These are phyloP conservation scores for Drosophila neocordata DNA, from an alignment of 1,140 invertebrate genomes.

Conservation along the genomic window DNA sequence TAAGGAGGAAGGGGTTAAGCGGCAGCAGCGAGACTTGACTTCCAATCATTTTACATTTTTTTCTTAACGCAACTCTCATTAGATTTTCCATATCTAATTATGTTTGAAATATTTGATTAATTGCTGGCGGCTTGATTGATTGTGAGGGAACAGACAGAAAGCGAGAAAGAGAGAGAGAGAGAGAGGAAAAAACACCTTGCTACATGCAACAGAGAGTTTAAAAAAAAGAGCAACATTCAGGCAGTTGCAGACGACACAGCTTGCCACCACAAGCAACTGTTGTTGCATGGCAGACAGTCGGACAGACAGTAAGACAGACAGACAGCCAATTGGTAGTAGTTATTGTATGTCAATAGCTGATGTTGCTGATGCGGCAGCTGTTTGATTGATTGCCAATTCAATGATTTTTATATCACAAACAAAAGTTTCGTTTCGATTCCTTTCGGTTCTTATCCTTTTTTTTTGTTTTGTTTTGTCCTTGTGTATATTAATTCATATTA, in stretches of 20 bases:
- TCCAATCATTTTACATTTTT: too few species aligned
- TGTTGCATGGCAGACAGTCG: constrained; percentile 50
- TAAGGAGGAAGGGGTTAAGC: constrained; percentile 51
- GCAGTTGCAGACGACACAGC: constrained; percentile 73
- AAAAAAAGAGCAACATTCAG: constrained; percentile 28
- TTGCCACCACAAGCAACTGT: constrained; percentile 67
- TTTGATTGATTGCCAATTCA: constrained; percentile 81
- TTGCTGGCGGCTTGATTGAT: constrained; percentile 78
- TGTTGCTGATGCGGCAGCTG: constrained; percentile 69
- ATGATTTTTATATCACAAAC: constrained; percentile 58
- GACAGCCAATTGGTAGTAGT: constrained; percentile 47
- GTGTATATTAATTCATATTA: not conserved
- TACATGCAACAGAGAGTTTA: constrained; percentile 12
- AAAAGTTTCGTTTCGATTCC: constrained; percentile 58
- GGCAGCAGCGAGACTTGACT: constrained; percentile 11
- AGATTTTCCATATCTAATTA: constrained; percentile 80
- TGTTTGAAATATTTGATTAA: constrained; percentile 79
- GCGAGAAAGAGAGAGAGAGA: not conserved
- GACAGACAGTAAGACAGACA: too few species aligned
- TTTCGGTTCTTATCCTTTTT: constrained; percentile 27
- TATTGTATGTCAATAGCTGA: constrained; percentile 67
- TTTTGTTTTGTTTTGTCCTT: not conserved
- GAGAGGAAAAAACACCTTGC: constrained; percentile 40
- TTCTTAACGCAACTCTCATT: constrained; percentile 52
- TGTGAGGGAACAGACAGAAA: constrained; percentile 36